These are phyloP conservation scores for Sicus ferrugineus DNA, from an alignment of 2,888 invertebrate species.

Conservation along the genomic window DNA sequence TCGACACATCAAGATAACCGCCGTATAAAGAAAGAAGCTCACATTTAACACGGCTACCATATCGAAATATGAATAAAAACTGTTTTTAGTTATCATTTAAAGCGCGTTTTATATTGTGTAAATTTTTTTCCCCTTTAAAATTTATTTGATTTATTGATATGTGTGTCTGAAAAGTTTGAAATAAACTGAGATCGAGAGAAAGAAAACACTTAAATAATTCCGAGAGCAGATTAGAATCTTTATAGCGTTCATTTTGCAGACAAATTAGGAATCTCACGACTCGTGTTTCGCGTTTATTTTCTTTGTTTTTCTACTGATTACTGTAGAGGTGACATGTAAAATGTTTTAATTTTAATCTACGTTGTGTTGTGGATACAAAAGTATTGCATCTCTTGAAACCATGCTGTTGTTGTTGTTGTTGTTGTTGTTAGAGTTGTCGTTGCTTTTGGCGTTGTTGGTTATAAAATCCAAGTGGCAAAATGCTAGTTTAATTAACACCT, in stretches of 20 bases:
- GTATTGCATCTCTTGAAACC: background rate
- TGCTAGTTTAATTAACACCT: conserved; percentile 21
- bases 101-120: too few relatives aligned
- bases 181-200: background rate
- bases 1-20: too few relatives aligned
- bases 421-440: background rate
- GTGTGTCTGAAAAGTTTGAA: background rate
- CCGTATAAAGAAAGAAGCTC: too few relatives aligned
- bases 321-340: too few relatives aligned
- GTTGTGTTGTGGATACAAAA: too few relatives aligned
- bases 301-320: too few relatives aligned
- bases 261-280: background rate
- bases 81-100: too few relatives aligned
- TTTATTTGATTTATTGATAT: background rate
- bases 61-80: too few relatives aligned
- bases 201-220: too few relatives aligned
- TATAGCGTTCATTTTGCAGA: background rate
- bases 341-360: too few relatives aligned
- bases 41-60: too few relatives aligned
- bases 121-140: background rate
- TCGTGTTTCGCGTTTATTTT: background rate
- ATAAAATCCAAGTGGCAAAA: background rate
- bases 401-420: background rate
- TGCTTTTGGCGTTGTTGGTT: background rate
- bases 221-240: conserved; percentile 1